Conservation (phyloP, 1,140 invertebrate species). For the Neuroterus valhalla region DNA sequence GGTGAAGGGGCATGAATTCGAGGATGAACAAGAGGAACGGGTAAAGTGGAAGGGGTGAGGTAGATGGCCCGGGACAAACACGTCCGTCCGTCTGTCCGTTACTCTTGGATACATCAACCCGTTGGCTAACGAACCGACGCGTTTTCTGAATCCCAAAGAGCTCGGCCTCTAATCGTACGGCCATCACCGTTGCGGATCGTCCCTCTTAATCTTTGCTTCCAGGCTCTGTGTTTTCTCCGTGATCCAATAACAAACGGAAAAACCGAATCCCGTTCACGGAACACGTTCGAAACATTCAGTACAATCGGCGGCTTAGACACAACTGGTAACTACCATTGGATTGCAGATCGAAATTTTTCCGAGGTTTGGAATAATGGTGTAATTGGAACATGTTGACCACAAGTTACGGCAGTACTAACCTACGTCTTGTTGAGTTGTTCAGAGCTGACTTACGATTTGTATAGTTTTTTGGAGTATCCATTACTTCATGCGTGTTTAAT, state of each 20-base stretch:
- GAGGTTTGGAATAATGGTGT: too few species aligned
- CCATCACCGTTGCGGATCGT: slow-evolving; percentile 8
- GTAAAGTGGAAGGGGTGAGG: neutral
- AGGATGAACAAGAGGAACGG: neutral
- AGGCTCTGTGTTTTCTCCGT: neutral
- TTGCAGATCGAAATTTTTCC: too few species aligned
- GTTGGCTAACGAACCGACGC: slow-evolving; percentile 21
- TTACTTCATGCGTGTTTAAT: too few species aligned
- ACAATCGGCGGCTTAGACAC: too few species aligned
- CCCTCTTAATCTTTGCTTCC: slow-evolving; percentile 29
- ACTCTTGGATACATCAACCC: slow-evolving; percentile 17
- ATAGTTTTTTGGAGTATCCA: too few species aligned
- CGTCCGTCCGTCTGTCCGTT: slow-evolving; percentile 27
- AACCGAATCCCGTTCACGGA: slow-evolving; percentile 1
- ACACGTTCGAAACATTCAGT: neutral
- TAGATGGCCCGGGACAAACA: slow-evolving; percentile 14
- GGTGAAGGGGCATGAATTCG: neutral
- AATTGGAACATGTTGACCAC: too few species aligned
- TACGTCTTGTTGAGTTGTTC: too few species aligned
- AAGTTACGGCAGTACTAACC: too few species aligned
- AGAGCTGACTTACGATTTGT: too few species aligned
- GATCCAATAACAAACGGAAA: slow-evolving; percentile 21
- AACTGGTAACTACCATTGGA: too few species aligned
- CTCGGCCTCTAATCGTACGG: neutral
- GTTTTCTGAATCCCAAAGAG: slow-evolving; percentile 27